phyloP scores from a whole-genome alignment of 2,113 vertebrate species.

The Bothrops jararaca region DNA sequence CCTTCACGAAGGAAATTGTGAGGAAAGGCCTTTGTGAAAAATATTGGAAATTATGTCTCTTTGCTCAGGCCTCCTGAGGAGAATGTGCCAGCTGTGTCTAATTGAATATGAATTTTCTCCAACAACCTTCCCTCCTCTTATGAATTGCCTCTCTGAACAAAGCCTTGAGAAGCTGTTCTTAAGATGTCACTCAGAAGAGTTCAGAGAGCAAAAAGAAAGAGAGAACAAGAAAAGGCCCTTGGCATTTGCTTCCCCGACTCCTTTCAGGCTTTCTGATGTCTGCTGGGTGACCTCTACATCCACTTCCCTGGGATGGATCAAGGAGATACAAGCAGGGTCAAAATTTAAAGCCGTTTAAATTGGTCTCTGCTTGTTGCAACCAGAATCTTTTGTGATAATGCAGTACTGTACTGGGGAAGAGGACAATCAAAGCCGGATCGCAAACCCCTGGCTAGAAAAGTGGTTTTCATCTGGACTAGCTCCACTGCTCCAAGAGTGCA shows the following conservation, averaged over 20 bases:
- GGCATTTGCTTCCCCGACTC: slow-evolving; percentile 2
- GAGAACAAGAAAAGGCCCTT: neutral
- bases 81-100: slow-evolving; percentile 29
- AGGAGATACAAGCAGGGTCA: neutral
- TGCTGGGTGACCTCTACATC: neutral
- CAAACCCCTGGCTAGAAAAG: neutral
- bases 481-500: neutral
- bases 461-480: neutral
- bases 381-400: neutral
- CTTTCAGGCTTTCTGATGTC: neutral
- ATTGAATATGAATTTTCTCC: slow-evolving; percentile 24
- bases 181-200: slow-evolving; percentile 26
- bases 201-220: slow-evolving; percentile 4
- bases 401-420: neutral
- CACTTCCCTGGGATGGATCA: neutral
- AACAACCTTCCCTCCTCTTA: slow-evolving; percentile 37
- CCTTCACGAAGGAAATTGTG: neutral
- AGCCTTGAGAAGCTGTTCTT: slow-evolving; percentile 7
- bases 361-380: neutral
- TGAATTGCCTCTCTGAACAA: slow-evolving; percentile 41
- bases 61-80: neutral
- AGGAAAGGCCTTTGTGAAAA: slow-evolving; percentile 15
- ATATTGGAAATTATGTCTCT: slow-evolving; percentile 14
- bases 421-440: neutral
- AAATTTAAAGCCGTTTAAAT: neutral